Conservation (phyloP, 2,888 invertebrate genomes). For the Pterobdella sp. region DNA sequence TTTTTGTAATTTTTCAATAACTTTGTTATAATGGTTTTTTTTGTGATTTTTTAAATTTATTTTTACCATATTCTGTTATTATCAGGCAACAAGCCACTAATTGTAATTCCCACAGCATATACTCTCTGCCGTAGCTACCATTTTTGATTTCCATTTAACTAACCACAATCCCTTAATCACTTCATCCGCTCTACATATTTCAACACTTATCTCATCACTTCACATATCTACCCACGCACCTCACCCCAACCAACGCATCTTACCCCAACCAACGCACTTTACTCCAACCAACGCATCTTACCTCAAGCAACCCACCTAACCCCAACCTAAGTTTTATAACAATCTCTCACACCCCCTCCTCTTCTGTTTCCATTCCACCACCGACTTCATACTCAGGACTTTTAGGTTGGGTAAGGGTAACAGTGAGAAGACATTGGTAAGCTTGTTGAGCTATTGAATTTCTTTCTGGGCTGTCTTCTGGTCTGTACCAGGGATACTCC, state of each 20-base stretch:
- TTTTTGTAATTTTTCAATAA: too few relatives aligned
- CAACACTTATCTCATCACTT: too few relatives aligned
- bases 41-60: too few relatives aligned
- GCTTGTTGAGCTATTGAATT: conserved; percentile 60
- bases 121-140: too few relatives aligned
- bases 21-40: too few relatives aligned
- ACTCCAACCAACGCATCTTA: neutral
- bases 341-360: neutral
- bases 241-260: neutral
- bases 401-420: conserved; percentile 47
- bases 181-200: neutral
- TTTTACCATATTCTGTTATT: too few relatives aligned
- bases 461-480: conserved; percentile 68
- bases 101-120: too few relatives aligned
- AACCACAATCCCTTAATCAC: neutral
- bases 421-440: conserved; percentile 48
- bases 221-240: neutral
- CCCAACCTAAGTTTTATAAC: neutral
- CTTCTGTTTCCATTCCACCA: neutral
- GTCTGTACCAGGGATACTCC: conserved; percentile 73
- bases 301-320: neutral
- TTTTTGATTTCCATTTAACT: too few relatives aligned
- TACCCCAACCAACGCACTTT: neutral
- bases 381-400: conserved; percentile 42
- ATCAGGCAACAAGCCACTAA: too few relatives aligned